Conservation (phyloP, 1,140 invertebrate species). For the Temnothorax curvispinosus region DNA sequence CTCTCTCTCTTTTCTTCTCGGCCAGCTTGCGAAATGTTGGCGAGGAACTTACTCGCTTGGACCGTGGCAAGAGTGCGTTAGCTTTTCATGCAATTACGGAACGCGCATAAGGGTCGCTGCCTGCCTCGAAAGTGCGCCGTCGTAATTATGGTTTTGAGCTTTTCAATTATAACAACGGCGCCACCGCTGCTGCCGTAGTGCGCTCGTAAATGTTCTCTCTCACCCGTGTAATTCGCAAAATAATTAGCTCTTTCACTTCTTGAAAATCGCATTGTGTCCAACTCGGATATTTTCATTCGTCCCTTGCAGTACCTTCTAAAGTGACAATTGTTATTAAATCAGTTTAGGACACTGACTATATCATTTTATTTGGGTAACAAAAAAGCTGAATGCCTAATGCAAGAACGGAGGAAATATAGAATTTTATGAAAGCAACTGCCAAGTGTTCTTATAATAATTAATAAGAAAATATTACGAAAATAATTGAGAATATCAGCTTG, state of each 20-base stretch:
- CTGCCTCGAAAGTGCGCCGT: conserved; percentile 14
- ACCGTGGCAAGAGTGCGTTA: conserved; percentile 42
- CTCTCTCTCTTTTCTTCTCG: conserved; percentile 5
- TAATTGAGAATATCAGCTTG: neutral
- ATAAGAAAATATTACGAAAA: neutral
- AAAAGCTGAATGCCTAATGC: neutral
- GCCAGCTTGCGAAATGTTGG: conserved; percentile 12
- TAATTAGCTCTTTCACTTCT: conserved; percentile 61
- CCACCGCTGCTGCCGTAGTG: neutral
- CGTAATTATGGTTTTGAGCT: conserved; percentile 69
- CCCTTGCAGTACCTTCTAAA: neutral
- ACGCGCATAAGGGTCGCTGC: conserved; percentile 53
- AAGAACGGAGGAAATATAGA: neutral
- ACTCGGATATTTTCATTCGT: conserved; percentile 1
- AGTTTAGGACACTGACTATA: neutral
- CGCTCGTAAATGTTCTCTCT: conserved; percentile 11
- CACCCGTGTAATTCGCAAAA: conserved; percentile 54
- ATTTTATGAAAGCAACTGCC: neutral
- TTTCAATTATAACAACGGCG: conserved; percentile 66
- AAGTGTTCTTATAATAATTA: neutral
- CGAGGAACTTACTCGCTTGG: conserved; percentile 10
- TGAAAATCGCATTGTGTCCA: neutral
- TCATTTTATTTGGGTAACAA: neutral
- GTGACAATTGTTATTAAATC: neutral
- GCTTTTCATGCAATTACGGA: conserved; percentile 65